phyloP scores from a whole-genome alignment of 2,113 vertebrate species.

The Aphyosemion australe region DNA sequence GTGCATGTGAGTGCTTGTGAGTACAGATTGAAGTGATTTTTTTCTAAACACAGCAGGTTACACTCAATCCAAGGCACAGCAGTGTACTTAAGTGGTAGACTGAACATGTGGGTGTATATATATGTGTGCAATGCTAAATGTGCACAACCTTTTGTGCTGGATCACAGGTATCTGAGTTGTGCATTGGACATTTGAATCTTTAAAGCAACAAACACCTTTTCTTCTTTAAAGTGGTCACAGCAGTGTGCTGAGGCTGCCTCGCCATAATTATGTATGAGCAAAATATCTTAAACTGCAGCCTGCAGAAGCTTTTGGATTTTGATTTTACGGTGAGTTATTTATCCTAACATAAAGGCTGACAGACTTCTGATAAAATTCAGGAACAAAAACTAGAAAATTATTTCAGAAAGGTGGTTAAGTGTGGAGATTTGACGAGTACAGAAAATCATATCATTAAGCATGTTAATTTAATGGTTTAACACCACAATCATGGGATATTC shows the following conservation, averaged over 20 bases:
- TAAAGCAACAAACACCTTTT: constrained; percentile 17
- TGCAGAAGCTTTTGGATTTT: constrained; percentile 7
- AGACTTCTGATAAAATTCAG: constrained; percentile 16
- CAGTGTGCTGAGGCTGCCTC: constrained; percentile 14
- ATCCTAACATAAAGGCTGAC: constrained; percentile 1
- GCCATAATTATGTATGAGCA: constrained; percentile 14
- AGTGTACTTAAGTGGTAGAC: constrained; percentile 32
- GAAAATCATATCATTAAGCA: neutral
- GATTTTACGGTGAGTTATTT: constrained; percentile 12
- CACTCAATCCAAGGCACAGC: constrained; percentile 41
- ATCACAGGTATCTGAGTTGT: constrained; percentile 32
- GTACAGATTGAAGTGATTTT: constrained; percentile 47
- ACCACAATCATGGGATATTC: too few relatives aligned
- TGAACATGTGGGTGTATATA: constrained; percentile 15
- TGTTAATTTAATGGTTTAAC: too few relatives aligned
- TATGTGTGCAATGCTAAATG: constrained; percentile 23
- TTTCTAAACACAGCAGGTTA: constrained; percentile 44
- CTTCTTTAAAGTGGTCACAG: constrained; percentile 25
- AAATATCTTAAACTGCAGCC: constrained; percentile 23
- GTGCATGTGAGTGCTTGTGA: constrained; percentile 12
- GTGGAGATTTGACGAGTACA: neutral
- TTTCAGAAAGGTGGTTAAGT: neutral
- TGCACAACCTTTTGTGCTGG: constrained; percentile 14
- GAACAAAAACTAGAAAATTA: neutral
- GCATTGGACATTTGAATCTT: constrained; percentile 18